Conservation (phyloP, 2,888 invertebrate species). For the Dysmachus trigonus region DNA sequence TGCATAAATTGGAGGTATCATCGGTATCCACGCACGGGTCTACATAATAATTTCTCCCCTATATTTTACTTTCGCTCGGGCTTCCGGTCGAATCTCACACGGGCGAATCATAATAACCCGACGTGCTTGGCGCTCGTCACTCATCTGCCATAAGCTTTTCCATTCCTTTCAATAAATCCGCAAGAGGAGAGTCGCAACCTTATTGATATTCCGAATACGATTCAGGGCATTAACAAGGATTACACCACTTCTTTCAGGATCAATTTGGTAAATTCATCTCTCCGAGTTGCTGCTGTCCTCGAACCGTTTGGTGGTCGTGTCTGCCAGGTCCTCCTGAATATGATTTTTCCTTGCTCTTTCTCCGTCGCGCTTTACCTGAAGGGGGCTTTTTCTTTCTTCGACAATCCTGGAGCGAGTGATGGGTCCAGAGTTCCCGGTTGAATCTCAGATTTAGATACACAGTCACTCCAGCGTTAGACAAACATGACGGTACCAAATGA, state of each 20-base stretch:
- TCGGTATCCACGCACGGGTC: background rate
- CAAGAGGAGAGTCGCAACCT: conserved; percentile 29
- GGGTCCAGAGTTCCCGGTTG: conserved; percentile 35
- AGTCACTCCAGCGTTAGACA: conserved; percentile 40
- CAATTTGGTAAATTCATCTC: conserved; percentile 50
- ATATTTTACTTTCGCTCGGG: conserved; percentile 26
- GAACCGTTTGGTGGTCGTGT: background rate
- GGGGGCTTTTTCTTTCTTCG: background rate
- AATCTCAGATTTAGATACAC: conserved; percentile 42
- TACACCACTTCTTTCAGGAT: conserved; percentile 51
- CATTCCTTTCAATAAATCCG: conserved; percentile 49
- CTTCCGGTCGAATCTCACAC: conserved; percentile 43
- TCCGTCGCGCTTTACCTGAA: background rate
- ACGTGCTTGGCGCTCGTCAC: conserved; percentile 31
- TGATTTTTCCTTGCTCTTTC: conserved; percentile 38
- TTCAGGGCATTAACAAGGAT: conserved; percentile 50
- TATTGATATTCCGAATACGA: conserved; percentile 50
- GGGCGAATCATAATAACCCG: conserved; percentile 37
- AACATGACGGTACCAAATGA: conserved; percentile 46
- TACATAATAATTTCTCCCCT: background rate
- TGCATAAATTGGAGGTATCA: conserved; percentile 14
- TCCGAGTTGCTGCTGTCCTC: conserved; percentile 4
- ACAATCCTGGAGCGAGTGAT: background rate
- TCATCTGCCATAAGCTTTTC: conserved; percentile 41
- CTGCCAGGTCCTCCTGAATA: conserved; percentile 38